Evolutionary conservation across 2,797 vertebrate species (phyloP).

Genomic region (Gadopsis marmoratus): DNA sequence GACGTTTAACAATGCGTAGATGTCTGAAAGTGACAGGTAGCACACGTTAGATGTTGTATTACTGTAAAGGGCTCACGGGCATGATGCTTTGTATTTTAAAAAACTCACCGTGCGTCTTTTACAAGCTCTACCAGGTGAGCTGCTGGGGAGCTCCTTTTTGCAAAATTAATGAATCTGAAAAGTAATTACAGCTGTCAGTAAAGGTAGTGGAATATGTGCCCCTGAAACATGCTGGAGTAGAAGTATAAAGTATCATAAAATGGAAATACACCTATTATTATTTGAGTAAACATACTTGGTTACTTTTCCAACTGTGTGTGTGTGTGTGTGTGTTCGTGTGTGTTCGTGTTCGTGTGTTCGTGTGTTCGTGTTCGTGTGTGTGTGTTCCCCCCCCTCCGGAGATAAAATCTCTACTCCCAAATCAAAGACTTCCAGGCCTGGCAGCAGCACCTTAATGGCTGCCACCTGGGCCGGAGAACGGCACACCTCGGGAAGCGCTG

Average conservation of each 20-base stretch:
- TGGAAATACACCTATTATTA: no score
- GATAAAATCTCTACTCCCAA: slow-evolving; percentile 76
- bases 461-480: slow-evolving; percentile 76
- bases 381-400: no score
- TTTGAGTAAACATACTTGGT: background rate
- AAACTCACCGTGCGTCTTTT: background rate
- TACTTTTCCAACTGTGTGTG: slow-evolving; percentile 12
- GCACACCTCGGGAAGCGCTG: slow-evolving; percentile 53
- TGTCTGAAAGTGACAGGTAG: background rate
- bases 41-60: background rate
- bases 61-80: no score
- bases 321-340: no score
- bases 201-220: background rate
- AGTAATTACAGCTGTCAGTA: background rate
- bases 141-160: no score
- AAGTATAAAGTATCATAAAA: background rate
- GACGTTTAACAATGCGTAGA: no score
- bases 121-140: no score
- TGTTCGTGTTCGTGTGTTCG: no score
- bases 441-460: slow-evolving; percentile 78
- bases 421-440: slow-evolving; percentile 84
- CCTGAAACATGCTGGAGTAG: background rate
- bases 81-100: background rate
- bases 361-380: no score
- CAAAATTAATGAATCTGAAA: background rate